Conservation (phyloP, 1,140 invertebrate genomes). For the Solenopsis fugax region DNA sequence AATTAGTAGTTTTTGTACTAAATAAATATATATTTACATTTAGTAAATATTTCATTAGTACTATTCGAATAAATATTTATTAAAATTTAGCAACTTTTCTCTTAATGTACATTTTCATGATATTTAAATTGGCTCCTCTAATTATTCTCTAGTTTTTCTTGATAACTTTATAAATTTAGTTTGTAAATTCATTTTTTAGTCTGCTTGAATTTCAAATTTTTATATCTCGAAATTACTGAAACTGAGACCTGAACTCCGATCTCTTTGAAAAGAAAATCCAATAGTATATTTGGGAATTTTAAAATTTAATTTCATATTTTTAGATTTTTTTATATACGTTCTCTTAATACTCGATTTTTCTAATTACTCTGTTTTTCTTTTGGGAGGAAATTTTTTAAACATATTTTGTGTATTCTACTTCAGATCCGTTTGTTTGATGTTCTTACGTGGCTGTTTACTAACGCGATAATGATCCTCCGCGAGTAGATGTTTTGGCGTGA, state of each 20-base stretch:
- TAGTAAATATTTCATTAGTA: no score
- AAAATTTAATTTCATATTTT: not conserved
- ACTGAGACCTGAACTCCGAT: no score
- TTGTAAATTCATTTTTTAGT: not conserved
- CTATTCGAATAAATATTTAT: no score
- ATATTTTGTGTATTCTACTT: not conserved
- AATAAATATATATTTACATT: no score
- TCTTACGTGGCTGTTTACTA: not conserved
- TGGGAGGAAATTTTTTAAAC: no score
- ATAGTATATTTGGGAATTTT: not conserved
- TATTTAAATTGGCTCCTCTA: not conserved
- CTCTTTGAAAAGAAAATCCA: not conserved
- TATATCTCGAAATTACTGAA: no score
- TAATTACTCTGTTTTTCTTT: not conserved
- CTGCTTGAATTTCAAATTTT: not conserved
- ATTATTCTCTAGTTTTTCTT: not conserved
- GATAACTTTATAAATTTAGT: not conserved
- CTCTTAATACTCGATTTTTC: not conserved
- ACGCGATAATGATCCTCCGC: not conserved
- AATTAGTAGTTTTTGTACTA: no score
- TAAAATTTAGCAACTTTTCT: no score
- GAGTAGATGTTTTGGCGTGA: not conserved
- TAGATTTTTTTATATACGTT: not conserved
- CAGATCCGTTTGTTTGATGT: not conserved
- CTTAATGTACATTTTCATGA: no score